phyloP scores from a whole-genome alignment of 2,888 invertebrate genomes.

The Microdon myrmicae region DNA sequence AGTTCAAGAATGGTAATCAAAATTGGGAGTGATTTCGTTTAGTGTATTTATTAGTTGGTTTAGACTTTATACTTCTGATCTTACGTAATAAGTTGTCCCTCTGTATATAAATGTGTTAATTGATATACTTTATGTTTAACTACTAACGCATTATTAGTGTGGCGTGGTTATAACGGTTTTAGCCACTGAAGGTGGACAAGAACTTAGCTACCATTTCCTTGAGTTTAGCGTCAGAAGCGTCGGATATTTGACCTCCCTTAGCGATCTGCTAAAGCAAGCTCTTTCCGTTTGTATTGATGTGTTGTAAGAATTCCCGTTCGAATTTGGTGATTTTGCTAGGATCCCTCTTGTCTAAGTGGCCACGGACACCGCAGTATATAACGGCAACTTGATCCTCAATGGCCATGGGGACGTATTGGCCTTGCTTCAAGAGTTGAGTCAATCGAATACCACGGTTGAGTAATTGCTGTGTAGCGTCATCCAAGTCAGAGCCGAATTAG shows the following conservation, averaged over 20 bases:
- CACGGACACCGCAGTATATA: constrained; percentile 99
- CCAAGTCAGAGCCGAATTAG: constrained; percentile 99
- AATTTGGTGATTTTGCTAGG: constrained; percentile 97
- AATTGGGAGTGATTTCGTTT: too few species aligned
- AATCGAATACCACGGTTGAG: constrained; percentile 97
- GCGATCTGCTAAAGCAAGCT: constrained; percentile 87
- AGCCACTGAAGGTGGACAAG: constrained; percentile 78
- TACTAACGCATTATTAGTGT: constrained; percentile 27
- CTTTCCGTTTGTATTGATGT: constrained; percentile 81
- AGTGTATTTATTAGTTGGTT: too few species aligned
- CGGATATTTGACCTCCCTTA: constrained; percentile 93
- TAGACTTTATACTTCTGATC: too few species aligned
- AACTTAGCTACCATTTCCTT: constrained; percentile 94
- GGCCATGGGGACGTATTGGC: constrained; percentile 99
- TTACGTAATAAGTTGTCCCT: too few species aligned
- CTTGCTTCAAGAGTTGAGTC: constrained; percentile 98
- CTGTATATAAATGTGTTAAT: too few species aligned
- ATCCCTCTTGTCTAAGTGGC: constrained; percentile 98
- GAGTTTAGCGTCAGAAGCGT: constrained; percentile 86
- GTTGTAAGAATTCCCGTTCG: constrained; percentile 89
- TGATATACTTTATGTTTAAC: too few species aligned
- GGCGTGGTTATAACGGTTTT: too few species aligned
- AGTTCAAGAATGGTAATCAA: too few species aligned
- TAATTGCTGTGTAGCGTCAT: constrained; percentile 98
- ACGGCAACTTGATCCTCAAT: constrained; percentile 99